Evolutionary conservation across 2,888 invertebrate species (phyloP), one percentile per base, ranked within the genome.

Genomic region (Rotaria magnacalcarata): DNA sequence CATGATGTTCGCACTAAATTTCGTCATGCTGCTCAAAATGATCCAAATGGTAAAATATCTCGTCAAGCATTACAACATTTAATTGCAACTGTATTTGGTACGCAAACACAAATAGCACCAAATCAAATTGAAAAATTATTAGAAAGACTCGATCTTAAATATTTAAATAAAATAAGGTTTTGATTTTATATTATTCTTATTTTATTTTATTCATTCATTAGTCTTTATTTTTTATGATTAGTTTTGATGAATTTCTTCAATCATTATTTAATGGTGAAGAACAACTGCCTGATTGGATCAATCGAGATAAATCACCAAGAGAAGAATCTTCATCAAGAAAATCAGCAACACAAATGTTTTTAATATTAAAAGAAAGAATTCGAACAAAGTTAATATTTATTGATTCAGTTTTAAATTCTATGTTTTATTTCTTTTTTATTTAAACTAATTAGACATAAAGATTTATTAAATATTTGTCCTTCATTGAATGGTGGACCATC

Each of bases 381-480:
- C 89, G 88, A 88, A 89, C 90, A 85, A 90, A 89, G 91, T 90
- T 87, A 85, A 84, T 43, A 85, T 6, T 43, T 47, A 67, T 27
- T 50, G 50, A n/a, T 34, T 34, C 34, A 34, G 34, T 34, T 34
- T 2, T 34, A 34, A 2, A 34, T 34, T 34, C 34, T 34, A 34
- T 34, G 34, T 34, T 34, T 34, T 34, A 34, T 34, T 34, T 34
- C 34, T 34, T 34, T 34, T 34, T 34, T 34, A 2, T 34, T 34
- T 34, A 34, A 34, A 34, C 34, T 34, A 34, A 34, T 7, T 88
- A 90, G 90, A 88, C 89, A 90, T 86, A 86, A 89, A 80, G 90
- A 90, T 87, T 87, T 91, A 54, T 89, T 89, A 6, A 90, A 90
- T 86, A 85, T 91, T 87, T 89, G 90, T 60, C 90, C 90, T 2